Evolutionary conservation across 2,113 vertebrate species (phyloP).

Genomic region (Hyperopisus bebe): DNA sequence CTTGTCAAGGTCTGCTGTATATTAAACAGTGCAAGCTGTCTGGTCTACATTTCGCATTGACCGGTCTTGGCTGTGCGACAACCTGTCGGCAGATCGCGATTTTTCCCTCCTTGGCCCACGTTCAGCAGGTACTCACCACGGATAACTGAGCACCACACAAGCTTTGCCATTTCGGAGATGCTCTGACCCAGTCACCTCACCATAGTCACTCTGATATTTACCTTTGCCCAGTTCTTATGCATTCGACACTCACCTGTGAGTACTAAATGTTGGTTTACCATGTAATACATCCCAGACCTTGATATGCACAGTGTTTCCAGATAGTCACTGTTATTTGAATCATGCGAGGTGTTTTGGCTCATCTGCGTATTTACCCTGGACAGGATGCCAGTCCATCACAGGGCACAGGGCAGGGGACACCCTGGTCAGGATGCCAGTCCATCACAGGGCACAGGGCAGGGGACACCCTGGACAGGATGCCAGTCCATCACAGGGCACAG

Average conservation of each 20-base stretch:
- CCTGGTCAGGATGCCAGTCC: neutral
- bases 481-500: neutral
- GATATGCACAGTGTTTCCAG: neutral
- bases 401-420: neutral
- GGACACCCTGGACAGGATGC: neutral
- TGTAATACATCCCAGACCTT: neutral
- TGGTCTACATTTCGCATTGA: neutral
- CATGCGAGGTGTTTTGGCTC: neutral
- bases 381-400: neutral
- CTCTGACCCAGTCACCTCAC: neutral
- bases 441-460: neutral
- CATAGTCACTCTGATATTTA: neutral
- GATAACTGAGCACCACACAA: neutral
- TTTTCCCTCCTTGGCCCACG: neutral
- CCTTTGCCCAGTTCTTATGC: neutral
- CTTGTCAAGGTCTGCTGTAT: neutral
- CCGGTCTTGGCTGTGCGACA: neutral
- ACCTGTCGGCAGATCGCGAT: neutral
- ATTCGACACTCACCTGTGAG: neutral
- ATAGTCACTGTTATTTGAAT: neutral
- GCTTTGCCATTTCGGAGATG: neutral
- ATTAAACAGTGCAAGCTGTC: neutral
- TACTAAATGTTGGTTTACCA: neutral
- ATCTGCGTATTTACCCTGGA: neutral
- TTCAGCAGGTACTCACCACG: neutral